These are phyloP conservation scores for Anas capensis DNA, from an alignment of 2,797 vertebrate species.

Conservation along the genomic window DNA sequence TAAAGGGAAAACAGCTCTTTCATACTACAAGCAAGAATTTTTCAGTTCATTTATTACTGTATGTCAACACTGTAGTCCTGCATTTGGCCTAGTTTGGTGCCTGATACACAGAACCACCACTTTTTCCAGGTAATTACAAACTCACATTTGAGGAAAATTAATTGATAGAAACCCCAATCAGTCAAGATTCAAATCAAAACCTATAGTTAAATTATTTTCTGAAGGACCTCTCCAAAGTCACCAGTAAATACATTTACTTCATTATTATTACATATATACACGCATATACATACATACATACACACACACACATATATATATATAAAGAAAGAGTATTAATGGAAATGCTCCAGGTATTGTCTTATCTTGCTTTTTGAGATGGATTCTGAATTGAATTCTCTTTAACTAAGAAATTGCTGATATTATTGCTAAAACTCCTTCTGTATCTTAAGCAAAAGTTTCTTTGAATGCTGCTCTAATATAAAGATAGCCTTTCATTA, in stretches of 20 bases:
- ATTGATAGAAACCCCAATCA: background rate
- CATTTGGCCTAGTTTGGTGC: background rate
- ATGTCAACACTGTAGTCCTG: background rate
- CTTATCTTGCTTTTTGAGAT: background rate
- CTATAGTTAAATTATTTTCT: background rate
- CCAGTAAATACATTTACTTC: background rate
- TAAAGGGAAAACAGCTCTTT: conserved; percentile 13
- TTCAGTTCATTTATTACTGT: background rate
- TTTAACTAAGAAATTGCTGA: background rate
- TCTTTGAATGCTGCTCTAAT: background rate
- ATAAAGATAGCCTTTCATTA: background rate
- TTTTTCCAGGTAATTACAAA: conserved; percentile 20
- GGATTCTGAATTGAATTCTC: background rate
- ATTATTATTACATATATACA: background rate
- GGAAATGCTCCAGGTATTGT: background rate
- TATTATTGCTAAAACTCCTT: background rate
- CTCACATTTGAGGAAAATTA: background rate
- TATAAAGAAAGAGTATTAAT: background rate
- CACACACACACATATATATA: background rate
- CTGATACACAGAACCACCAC: background rate
- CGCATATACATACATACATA: background rate
- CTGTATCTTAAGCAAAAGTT: background rate
- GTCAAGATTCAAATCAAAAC: background rate
- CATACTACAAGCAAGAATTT: background rate
- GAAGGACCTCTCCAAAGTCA: conserved; percentile 4